These are phyloP conservation scores for Phrixothrix hirtus DNA, from an alignment of 2,888 invertebrate genomes.

Conservation along the genomic window DNA sequence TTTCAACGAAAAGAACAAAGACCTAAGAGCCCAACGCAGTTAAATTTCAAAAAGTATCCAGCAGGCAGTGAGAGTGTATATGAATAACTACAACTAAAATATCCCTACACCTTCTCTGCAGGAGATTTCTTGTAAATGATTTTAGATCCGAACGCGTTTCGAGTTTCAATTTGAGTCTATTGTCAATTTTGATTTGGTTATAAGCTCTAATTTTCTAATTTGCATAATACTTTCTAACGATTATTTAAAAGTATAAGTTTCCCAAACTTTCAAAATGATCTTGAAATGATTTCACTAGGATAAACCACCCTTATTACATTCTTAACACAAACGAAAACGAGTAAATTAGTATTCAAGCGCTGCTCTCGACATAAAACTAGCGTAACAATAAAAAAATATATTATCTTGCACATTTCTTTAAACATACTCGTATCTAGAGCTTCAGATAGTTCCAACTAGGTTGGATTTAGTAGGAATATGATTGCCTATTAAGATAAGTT, in stretches of 20 bases:
- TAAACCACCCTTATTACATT: conserved; percentile 14
- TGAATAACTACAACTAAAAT: conserved; percentile 29
- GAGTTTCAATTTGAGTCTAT: neutral
- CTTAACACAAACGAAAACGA: conserved; percentile 8
- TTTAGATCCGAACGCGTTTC: conserved; percentile 16
- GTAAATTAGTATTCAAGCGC: conserved; percentile 12
- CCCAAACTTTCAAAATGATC: too few species aligned
- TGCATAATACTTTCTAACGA: neutral
- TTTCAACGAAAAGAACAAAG: conserved; percentile 7
- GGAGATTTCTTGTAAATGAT: conserved; percentile 31
- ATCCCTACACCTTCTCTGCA: conserved; percentile 34
- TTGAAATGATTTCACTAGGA: too few species aligned
- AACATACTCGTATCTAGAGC: conserved; percentile 18
- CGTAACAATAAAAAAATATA: conserved; percentile 16
- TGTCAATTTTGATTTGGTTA: neutral
- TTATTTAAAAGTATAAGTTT: too few species aligned
- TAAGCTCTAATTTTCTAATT: neutral
- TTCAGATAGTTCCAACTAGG: too few species aligned
- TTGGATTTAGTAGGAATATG: neutral
- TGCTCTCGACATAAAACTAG: conserved; percentile 12
- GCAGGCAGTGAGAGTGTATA: conserved; percentile 28
- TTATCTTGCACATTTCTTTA: conserved; percentile 14
- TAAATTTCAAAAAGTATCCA: conserved; percentile 26
- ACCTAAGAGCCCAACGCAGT: conserved; percentile 9
- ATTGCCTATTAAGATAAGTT: neutral